A percentile compares a stretch with the other conserved stretches of the same genome.
Conservation (phyloP, 2,888 invertebrate species). For the Crossocerus cetratus region DNA sequence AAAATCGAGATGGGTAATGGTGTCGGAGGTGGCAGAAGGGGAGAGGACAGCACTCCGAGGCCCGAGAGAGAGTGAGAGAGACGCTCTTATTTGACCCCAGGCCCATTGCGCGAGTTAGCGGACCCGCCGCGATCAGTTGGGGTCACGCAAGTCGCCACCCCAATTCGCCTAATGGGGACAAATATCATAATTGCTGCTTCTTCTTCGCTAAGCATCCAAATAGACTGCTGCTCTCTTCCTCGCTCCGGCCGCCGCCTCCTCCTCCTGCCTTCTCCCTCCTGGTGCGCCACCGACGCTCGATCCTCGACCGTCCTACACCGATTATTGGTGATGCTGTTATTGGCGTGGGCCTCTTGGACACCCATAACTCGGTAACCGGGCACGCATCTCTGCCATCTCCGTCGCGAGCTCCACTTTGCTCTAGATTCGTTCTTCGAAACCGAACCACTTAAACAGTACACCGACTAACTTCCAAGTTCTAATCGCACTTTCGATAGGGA, state of each 20-base stretch:
- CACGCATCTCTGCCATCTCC: not conserved
- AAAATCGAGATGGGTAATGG: not conserved
- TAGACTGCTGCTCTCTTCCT: constrained; percentile 69
- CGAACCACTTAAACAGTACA: no score
- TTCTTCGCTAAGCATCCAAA: constrained; percentile 70
- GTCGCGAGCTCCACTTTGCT: not conserved
- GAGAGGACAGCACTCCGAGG: constrained; percentile 31
- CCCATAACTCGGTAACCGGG: constrained; percentile 9
- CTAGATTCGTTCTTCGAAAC: no score
- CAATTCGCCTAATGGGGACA: constrained; percentile 76
- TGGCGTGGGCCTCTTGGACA: not conserved
- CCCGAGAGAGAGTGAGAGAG: constrained; percentile 55
- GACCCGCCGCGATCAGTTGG: constrained; percentile 71
- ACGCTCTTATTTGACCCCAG: constrained; percentile 74
- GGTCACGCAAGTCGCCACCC: constrained; percentile 76
- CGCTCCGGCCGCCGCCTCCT: constrained; percentile 20
- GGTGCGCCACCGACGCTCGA: not conserved
- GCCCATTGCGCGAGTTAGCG: constrained; percentile 73
- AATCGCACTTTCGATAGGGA: no score
- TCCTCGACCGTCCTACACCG: constrained; percentile 8
- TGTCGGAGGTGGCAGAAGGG: constrained; percentile 18
- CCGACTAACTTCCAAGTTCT: no score
- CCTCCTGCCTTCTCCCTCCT: not conserved
- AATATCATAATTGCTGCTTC: constrained; percentile 75
- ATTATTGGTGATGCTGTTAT: not conserved